Percentiles rank a stretch among this genome's conserved stretches.
These are phyloP conservation scores for Halcyon chelicuti DNA, from an alignment of 2,797 vertebrate genomes.

Conservation along the genomic window DNA sequence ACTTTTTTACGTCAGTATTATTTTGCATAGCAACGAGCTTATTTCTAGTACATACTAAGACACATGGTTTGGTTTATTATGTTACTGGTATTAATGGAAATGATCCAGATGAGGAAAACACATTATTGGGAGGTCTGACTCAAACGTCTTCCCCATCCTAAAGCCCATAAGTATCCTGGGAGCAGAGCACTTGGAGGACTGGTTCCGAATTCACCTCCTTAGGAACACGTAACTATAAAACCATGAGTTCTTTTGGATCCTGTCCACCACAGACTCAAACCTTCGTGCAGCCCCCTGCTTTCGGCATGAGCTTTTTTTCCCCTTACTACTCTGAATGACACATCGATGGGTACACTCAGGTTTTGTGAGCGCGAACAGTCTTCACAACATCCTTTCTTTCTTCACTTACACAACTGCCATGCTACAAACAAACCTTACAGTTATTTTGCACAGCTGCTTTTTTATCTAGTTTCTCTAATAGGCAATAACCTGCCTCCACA, in stretches of 20 bases:
- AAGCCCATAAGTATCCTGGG: background rate
- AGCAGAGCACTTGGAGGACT: background rate
- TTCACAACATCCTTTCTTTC: background rate
- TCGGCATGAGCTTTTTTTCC: background rate
- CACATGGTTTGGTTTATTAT: background rate
- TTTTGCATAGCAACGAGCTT: constrained; percentile 37
- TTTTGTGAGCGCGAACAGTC: background rate
- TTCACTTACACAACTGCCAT: background rate
- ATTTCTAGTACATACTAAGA: constrained; percentile 16
- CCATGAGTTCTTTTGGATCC: background rate
- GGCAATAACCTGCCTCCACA: background rate
- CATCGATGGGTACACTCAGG: rapidly evolving
- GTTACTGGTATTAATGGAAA: constrained; percentile 11
- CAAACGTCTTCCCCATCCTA: background rate
- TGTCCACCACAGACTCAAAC: background rate
- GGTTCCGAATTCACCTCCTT: background rate
- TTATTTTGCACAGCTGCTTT: background rate
- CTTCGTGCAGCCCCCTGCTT: background rate
- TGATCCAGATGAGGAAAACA: background rate
- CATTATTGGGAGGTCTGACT: background rate
- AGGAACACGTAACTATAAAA: background rate
- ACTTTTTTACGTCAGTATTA: background rate
- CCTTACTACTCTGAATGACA: background rate
- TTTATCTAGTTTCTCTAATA: background rate
- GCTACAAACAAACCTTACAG: background rate